phyloP scores from a whole-genome alignment of 2,888 invertebrate species.

The Drosophila bunnanda region DNA sequence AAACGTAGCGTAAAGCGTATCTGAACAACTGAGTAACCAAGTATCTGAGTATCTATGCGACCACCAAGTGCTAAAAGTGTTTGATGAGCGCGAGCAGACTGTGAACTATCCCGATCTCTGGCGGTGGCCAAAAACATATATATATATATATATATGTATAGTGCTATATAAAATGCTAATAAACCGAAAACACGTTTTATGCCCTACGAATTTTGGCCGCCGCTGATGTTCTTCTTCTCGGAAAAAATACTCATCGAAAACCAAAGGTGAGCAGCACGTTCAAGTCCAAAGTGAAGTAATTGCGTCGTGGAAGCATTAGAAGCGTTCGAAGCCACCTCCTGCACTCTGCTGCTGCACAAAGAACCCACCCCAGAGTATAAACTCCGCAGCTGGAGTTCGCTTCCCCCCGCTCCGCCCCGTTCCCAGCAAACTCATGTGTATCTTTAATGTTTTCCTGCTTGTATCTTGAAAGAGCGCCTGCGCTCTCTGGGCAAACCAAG shows the following conservation, averaged over 20 bases:
- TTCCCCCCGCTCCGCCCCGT: background rate
- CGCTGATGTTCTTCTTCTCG: slow-evolving; percentile 24
- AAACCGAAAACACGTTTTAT: slow-evolving; percentile 48
- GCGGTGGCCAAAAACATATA: slow-evolving; percentile 29
- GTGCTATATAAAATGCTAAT: slow-evolving; percentile 36
- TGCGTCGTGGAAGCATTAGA: slow-evolving; percentile 19
- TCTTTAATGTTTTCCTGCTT: slow-evolving; percentile 57
- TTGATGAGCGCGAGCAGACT: slow-evolving; percentile 26
- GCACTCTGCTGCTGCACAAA: no score
- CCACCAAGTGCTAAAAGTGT: slow-evolving; percentile 20
- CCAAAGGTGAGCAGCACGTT: slow-evolving; percentile 35
- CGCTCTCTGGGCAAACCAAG: slow-evolving; percentile 46
- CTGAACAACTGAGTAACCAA: slow-evolving; percentile 2
- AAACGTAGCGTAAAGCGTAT: slow-evolving; percentile 19
- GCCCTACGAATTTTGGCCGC: slow-evolving; percentile 17
- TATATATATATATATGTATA: background rate
- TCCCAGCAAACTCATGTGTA: slow-evolving; percentile 50
- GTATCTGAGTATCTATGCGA: background rate
- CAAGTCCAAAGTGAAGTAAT: slow-evolving; percentile 5
- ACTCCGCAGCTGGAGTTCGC: slow-evolving; percentile 23
- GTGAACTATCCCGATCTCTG: slow-evolving; percentile 14
- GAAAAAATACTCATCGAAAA: slow-evolving; percentile 29
- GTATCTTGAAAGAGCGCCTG: slow-evolving; percentile 67
- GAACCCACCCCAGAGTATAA: slow-evolving; percentile 9
- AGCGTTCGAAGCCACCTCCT: background rate